Conservation (phyloP, 2,888 invertebrate species). For the Hypomecis atomaria region DNA sequence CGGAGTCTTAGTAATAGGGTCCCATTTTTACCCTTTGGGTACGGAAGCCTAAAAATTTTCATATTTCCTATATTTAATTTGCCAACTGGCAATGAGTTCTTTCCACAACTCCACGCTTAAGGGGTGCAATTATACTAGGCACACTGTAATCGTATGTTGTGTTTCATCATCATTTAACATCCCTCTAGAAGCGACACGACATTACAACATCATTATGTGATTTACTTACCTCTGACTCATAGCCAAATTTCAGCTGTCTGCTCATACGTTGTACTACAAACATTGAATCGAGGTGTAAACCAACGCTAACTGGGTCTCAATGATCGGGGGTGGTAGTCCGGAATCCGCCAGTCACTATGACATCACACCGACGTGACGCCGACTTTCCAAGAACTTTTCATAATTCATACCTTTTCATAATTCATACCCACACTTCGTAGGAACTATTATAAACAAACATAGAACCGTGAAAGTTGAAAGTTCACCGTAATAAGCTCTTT, state of each 20-base stretch:
- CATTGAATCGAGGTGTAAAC: conserved; percentile 24
- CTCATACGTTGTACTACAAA: conserved; percentile 45
- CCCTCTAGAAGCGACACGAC: too few species aligned
- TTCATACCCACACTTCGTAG: conserved; percentile 28
- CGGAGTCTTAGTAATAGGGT: too few species aligned
- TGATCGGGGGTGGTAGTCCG: conserved; percentile 26
- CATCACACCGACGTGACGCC: conserved; percentile 38
- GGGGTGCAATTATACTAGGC: too few species aligned
- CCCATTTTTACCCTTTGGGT: too few species aligned
- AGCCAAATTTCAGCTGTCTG: background rate
- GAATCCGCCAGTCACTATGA: conserved; percentile 39
- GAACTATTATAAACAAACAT: conserved; percentile 27
- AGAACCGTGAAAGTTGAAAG: conserved; percentile 27
- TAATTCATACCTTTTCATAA: conserved; percentile 37
- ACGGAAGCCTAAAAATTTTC: too few species aligned
- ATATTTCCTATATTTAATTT: too few species aligned
- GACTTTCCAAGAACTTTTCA: conserved; percentile 41
- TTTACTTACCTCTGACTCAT: conserved; percentile 9
- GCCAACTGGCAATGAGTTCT: too few species aligned
- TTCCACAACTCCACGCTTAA: too few species aligned
- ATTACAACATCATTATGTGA: conserved; percentile 25
- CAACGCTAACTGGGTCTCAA: conserved; percentile 28
- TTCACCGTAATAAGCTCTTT: conserved; percentile 31
- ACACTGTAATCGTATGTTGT: too few species aligned
- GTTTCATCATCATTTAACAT: too few species aligned